phyloP scores from a whole-genome alignment of 1,140 invertebrate genomes.

The Chlorops oryzae region DNA sequence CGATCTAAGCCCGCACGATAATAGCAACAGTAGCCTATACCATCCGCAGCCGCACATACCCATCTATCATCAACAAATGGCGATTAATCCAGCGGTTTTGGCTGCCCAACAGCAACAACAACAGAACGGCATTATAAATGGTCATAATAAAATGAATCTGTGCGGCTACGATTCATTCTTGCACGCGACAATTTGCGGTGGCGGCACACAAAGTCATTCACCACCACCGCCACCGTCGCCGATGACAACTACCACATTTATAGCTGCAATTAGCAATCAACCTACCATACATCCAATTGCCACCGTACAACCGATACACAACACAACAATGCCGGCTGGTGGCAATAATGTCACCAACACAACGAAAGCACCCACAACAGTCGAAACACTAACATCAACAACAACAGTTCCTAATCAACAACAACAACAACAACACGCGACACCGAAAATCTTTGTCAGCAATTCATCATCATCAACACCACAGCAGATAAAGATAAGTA shows the following conservation, averaged over 20 bases:
- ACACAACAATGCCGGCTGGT: not conserved
- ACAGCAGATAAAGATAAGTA: slow-evolving; percentile 12
- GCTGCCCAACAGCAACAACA: too few relatives aligned
- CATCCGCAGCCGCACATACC: slow-evolving; percentile 52
- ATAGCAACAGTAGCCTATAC: slow-evolving; percentile 47
- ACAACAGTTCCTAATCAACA: slow-evolving; percentile 12
- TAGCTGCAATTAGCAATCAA: slow-evolving; percentile 6
- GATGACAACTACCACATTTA: slow-evolving; percentile 37
- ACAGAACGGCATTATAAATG: slow-evolving; percentile 19
- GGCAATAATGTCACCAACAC: too few relatives aligned
- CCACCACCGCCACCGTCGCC: slow-evolving; percentile 26
- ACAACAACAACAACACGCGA: slow-evolving; percentile 13
- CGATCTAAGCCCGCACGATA: too few relatives aligned
- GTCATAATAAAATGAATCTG: slow-evolving; percentile 51
- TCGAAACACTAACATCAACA: slow-evolving; percentile 34
- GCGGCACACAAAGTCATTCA: slow-evolving; percentile 26
- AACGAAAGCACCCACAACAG: too few relatives aligned
- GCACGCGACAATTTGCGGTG: slow-evolving; percentile 54
- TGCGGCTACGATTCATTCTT: slow-evolving; percentile 57
- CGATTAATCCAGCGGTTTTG: slow-evolving; percentile 44
- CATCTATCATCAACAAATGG: slow-evolving; percentile 47
- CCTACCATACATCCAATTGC: slow-evolving; percentile 27
- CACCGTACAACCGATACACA: slow-evolving; percentile 40
- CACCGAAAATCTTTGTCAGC: slow-evolving; percentile 11
- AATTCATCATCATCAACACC: slow-evolving; percentile 1